These are phyloP conservation scores for Mola mola DNA, from an alignment of 2,113 vertebrate genomes.

Conservation along the genomic window DNA sequence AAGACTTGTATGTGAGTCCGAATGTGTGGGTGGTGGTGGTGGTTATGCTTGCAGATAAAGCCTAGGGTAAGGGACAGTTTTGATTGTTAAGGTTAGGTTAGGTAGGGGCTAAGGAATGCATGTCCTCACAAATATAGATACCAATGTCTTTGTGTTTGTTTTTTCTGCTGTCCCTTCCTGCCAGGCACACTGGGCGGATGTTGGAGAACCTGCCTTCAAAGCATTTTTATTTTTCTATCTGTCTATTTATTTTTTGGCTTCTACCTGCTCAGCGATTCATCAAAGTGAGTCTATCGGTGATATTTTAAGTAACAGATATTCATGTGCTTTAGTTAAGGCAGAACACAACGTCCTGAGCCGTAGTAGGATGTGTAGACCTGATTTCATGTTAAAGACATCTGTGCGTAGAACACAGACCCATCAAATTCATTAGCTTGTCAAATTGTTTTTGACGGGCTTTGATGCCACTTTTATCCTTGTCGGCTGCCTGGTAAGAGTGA, in stretches of 20 bases:
- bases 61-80: too few relatives aligned
- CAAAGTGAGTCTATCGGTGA: constrained; percentile 51
- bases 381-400: constrained; percentile 46
- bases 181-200: constrained; percentile 34
- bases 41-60: too few relatives aligned
- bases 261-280: constrained; percentile 43
- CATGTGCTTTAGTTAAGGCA: constrained; percentile 12
- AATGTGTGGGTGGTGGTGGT: not conserved
- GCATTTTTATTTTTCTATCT: constrained; percentile 17
- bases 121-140: too few relatives aligned
- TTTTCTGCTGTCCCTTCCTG: constrained; percentile 32
- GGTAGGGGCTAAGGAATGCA: too few relatives aligned
- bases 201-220: constrained; percentile 57
- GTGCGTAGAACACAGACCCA: constrained; percentile 16
- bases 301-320: constrained; percentile 34
- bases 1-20: not conserved
- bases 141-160: too few relatives aligned
- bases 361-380: constrained; percentile 2
- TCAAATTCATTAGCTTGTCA: constrained; percentile 46
- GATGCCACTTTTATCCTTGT: constrained; percentile 60
- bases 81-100: too few relatives aligned
- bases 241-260: not conserved
- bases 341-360: not conserved
- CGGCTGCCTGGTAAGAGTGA: constrained; percentile 34
- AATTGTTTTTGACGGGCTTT: constrained; percentile 59